Conservation (phyloP, 2,113 vertebrate genomes). For the Colaptes auratus region DNA sequence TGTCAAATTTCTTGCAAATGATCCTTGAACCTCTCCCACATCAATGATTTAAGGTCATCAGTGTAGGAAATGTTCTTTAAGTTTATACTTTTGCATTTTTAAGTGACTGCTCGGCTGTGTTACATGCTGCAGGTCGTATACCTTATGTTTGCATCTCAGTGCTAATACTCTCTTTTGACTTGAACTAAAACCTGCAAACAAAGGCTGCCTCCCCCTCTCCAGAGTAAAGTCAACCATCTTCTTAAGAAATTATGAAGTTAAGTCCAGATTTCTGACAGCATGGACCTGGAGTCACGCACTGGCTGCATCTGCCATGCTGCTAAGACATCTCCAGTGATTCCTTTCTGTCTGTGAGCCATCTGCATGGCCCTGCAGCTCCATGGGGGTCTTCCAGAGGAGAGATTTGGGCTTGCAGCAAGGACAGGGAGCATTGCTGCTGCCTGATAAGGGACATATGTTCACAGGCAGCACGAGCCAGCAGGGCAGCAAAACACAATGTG, state of each 20-base stretch:
- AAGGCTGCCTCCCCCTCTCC: not conserved
- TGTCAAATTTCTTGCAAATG: not conserved
- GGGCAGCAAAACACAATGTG: not conserved
- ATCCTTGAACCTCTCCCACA: not conserved
- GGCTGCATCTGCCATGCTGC: not conserved
- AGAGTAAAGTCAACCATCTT: not conserved
- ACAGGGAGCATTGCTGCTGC: not conserved
- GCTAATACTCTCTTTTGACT: not conserved
- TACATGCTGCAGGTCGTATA: not conserved
- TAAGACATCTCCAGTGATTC: not conserved
- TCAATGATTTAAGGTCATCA: not conserved
- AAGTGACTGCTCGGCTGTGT: not conserved
- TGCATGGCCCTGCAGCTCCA: not conserved
- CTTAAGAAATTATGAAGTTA: not conserved
- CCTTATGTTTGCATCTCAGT: not conserved
- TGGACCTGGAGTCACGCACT: accelerated
- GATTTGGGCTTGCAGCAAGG: not conserved
- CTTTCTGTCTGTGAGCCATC: not conserved
- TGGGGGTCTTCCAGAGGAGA: not conserved
- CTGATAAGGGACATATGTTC: not conserved
- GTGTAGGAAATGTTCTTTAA: not conserved
- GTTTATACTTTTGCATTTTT: not conserved
- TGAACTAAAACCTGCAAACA: not conserved
- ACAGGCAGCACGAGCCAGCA: accelerated
- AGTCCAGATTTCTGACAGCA: not conserved